Base-by-base conservation (phyloP, 2,797 vertebrate genomes). In the Silurus aristotelis region DNA sequence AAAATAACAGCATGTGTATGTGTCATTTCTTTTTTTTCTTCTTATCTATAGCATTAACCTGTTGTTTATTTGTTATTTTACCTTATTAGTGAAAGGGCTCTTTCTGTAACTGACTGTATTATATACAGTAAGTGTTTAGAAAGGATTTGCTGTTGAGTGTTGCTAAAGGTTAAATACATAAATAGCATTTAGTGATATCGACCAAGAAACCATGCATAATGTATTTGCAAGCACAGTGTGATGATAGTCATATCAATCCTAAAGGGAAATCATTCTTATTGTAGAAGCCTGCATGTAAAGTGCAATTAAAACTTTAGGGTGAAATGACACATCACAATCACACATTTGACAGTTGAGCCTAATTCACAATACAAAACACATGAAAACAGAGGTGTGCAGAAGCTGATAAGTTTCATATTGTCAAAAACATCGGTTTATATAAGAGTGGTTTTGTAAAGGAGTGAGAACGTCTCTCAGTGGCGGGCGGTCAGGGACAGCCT, bases 381-480 rank as follows among this genome's bases (percentile, higher is more conserved):
- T 27, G 3, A 43, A 48, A 66, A 46, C 10, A 61, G 46, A 81
- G 79, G 79, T 81, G 79, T 81, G 22, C 46, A 67, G 46, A 52
- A 66, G 46, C 60, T 48, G 79, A 67, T 80, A 66, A 80, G 46
- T 2, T 22, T 19, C 2, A 13, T 66, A 38, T 66, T 13, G 61
- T 66, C 9, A 17, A 15, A 76, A 76, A 56, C 43, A 80, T 10
- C 61, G 48, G 78, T 66, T 80, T 80, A 25, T 64, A 48, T 2
- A 1, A 8, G 31, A 68, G 25, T 68, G 25, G 7, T 27, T 75
- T 82, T 38, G 27, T 58, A 31, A 86, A 78, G 70, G 75, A 73
- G 38, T 0, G 70, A 56, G 72, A 56, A 31, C 38, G 38, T 38
- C 38, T 38, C 38, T 38, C 38, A 38, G 38, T 38, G 38, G 38